These are phyloP conservation scores for Manduca sexta DNA, from an alignment of 1,140 invertebrate species.

Conservation along the genomic window DNA sequence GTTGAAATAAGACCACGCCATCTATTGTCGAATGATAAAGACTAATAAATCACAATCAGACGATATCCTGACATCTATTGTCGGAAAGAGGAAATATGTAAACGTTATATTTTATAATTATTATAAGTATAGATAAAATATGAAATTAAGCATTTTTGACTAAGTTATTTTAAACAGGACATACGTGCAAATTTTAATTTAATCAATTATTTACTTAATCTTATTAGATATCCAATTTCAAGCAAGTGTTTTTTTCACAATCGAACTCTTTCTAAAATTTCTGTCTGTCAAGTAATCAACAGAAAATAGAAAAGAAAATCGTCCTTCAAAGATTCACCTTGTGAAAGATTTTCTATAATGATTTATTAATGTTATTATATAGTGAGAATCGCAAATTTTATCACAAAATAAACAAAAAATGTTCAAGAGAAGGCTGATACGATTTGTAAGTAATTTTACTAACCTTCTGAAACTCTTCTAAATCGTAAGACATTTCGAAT, in stretches of 20 bases:
- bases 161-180: too few species aligned
- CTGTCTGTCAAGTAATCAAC: not conserved
- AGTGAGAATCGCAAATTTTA: not conserved
- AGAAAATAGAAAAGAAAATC: not conserved
- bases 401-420: conserved; percentile 21
- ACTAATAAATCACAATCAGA: too few species aligned
- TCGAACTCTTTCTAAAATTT: not conserved
- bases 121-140: too few species aligned
- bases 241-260: too few species aligned
- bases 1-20: not conserved
- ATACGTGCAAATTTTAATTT: too few species aligned
- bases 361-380: conserved; percentile 2
- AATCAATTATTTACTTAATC: too few species aligned
- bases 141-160: too few species aligned
- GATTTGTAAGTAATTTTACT: conserved; percentile 27
- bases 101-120: too few species aligned
- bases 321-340: not conserved
- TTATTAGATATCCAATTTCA: too few species aligned
- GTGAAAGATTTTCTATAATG: not conserved
- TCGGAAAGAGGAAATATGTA: too few species aligned
- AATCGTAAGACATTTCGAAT: not conserved
- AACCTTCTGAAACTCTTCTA: not conserved
- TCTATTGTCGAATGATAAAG: too few species aligned
- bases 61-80: too few species aligned
- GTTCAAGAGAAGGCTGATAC: conserved; percentile 28